Evolutionary conservation across 2,888 invertebrate genomes (phyloP).

Genomic region (Macrosiphum euphorbiae): DNA sequence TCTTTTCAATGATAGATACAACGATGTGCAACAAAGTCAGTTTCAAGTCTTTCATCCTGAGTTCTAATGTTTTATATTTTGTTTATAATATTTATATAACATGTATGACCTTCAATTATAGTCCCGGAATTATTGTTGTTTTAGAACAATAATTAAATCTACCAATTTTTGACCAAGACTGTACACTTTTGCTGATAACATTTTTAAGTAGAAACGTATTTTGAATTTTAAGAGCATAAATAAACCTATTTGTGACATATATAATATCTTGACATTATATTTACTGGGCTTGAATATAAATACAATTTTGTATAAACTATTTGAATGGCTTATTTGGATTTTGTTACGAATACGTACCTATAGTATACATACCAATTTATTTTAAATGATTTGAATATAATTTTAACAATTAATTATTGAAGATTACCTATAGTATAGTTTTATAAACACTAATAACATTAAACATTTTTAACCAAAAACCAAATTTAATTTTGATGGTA

Average conservation of each 20-base stretch:
- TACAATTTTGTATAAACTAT: neutral
- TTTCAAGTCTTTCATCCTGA: neutral
- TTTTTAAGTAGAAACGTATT: neutral
- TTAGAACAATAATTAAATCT: neutral
- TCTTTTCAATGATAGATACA: neutral
- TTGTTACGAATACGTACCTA: neutral
- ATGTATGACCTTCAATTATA: neutral
- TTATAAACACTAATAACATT: neutral
- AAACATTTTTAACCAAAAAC: neutral
- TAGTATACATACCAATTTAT: neutral
- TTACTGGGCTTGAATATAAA: neutral
- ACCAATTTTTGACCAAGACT: neutral
- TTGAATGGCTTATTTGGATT: neutral
- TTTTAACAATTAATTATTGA: neutral
- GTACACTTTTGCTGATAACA: neutral
- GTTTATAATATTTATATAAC: neutral
- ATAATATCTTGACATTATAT: neutral
- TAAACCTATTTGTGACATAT: neutral
- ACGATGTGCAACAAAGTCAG: neutral
- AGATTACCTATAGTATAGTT: neutral
- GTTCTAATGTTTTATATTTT: neutral
- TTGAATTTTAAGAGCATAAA: neutral
- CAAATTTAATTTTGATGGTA: neutral
- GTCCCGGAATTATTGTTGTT: neutral
- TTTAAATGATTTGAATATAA: neutral